phyloP scores from a whole-genome alignment of 37 sponge, comb jelly and placozoan species.

The Crambe crambe region DNA sequence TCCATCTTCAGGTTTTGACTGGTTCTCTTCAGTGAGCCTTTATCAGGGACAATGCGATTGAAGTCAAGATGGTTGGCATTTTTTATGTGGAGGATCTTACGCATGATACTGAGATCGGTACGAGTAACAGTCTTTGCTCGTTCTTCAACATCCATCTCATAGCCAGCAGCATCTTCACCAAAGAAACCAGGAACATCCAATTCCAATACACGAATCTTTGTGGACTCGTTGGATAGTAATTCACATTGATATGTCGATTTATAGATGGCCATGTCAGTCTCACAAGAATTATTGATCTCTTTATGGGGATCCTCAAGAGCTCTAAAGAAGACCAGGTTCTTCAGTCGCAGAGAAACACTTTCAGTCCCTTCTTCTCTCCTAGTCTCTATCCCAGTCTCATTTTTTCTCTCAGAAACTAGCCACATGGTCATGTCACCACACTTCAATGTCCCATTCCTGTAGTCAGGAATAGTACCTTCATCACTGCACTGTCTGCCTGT shows the following conservation, averaged over 20 bases:
- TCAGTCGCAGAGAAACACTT: too few relatives aligned
- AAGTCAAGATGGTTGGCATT: not conserved
- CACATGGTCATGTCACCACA: too few relatives aligned
- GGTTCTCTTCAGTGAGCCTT: not conserved
- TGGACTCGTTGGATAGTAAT: constrained; percentile 20
- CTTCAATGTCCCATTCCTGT: too few relatives aligned
- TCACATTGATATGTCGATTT: constrained; percentile 12
- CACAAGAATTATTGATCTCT: not conserved
- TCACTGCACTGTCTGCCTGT: too few relatives aligned
- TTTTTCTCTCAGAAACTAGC: too few relatives aligned
- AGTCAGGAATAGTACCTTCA: too few relatives aligned
- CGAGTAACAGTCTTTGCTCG: not conserved
- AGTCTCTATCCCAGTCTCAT: too few relatives aligned
- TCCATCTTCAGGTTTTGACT: constrained; percentile 1
- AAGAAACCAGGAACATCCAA: constrained; percentile 24
- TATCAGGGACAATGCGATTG: constrained; percentile 7
- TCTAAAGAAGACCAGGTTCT: constrained; percentile 13
- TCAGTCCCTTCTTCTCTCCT: too few relatives aligned
- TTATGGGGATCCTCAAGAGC: not conserved
- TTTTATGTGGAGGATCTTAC: constrained; percentile 31
- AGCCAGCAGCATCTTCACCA: not conserved
- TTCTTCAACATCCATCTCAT: not conserved
- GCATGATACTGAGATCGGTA: not conserved
- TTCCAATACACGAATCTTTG: constrained; percentile 23
- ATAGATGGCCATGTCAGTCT: not conserved